Evolutionary conservation across 2,797 vertebrate species (phyloP), one percentile per base, ranked within the genome.

Genomic region (Tachyglossus aculeatus): DNA sequence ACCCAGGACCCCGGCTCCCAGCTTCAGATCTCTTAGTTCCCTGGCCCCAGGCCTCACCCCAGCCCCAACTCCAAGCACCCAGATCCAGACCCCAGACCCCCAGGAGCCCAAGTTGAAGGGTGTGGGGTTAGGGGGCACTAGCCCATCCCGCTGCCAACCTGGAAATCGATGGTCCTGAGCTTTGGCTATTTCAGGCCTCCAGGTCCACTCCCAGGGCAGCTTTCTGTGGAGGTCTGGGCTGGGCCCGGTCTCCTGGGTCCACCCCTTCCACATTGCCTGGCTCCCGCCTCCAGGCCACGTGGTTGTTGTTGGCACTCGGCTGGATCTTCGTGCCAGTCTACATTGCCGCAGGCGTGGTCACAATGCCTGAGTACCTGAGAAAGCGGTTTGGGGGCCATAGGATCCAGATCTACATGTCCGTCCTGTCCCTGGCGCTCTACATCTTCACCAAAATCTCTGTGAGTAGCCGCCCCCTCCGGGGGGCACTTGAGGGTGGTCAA

Each of bases 371-470:
- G 74, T 99, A 98, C 85, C 88, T 99, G 83, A 93, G 90, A 81
- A 97, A 97, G 84, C 92, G 97, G 59, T 98, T 99, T 54, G 97
- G 97, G 62, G 96, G 97, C n/a, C 91, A 92, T 77, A 94, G 97
- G 73, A 98, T 97, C 77, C 94, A 96, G 53, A 92, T 96, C 80
- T 98, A 96, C 84, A 94, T 96, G 87, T 98, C 96, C 0, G 84
- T 98, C 45, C 88, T 99, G 52, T 99, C 97, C 45, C 95, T 99
- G 60, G 86, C 97, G 53, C 92, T 99, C 75, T 99, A 96, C 75
- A 94, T 98, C 84, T 96, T 98, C 90, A 97, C 95, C 81, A 99
- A 96, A 88, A 97, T 97, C 90, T 98, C 97, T 16, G 98, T 98
- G 92, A 78, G 96, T 91, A 81, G 14, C n/a, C 10, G 1, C 4